Evolutionary conservation across 1,140 invertebrate species (phyloP).

Genomic region (Teleogryllus occipitalis): DNA sequence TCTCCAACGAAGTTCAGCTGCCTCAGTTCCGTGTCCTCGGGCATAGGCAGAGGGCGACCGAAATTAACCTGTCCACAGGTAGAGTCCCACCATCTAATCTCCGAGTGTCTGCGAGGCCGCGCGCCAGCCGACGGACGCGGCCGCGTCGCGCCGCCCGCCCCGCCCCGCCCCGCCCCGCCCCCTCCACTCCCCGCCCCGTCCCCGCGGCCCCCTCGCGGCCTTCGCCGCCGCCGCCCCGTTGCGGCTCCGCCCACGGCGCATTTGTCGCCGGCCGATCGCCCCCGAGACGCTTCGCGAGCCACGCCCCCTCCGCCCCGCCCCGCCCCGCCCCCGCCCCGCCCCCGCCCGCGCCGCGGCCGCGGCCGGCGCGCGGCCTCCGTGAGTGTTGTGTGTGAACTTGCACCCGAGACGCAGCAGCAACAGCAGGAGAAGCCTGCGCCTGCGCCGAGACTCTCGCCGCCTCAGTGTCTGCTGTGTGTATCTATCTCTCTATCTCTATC

Average conservation of each 20-base stretch:
- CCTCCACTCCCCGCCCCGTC: no score
- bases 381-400: not conserved
- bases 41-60: conserved; percentile 81
- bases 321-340: no score
- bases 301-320: no score
- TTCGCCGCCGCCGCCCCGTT: no score
- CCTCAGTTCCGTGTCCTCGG: conserved; percentile 92
- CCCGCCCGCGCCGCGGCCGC: no score
- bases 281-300: no score
- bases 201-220: no score
- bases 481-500: not conserved
- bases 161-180: no score
- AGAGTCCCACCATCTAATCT: conserved; percentile 36
- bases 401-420: not conserved
- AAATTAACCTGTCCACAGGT: conserved; percentile 91
- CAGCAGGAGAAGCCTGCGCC: not conserved
- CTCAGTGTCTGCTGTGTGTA: not conserved
- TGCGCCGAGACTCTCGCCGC: not conserved
- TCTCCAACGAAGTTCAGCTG: conserved; percentile 84
- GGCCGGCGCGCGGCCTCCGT: not conserved
- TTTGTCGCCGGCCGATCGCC: no score
- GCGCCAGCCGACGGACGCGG: no score
- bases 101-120: not conserved
- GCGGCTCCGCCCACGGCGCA: no score
- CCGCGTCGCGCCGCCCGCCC: no score